These are phyloP conservation scores for Dryomyza anilis DNA, from an alignment of 2,888 invertebrate genomes.

Conservation along the genomic window DNA sequence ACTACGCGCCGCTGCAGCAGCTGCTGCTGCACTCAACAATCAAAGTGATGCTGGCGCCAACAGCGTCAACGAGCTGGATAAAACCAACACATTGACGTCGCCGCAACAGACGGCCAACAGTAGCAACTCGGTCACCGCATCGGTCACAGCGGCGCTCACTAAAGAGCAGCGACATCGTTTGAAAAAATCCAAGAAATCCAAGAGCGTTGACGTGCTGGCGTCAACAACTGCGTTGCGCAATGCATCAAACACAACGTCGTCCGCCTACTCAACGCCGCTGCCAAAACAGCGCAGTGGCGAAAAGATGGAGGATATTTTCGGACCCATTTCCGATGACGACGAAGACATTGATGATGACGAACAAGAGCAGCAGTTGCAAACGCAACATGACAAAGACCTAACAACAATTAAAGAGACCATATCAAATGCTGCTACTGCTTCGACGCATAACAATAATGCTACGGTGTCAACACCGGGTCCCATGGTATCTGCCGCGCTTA, in stretches of 20 bases:
- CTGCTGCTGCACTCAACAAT: too few species aligned
- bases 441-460: conserved; percentile 26
- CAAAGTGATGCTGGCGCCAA: conserved; percentile 43
- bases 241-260: not conserved
- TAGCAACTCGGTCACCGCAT: too few species aligned
- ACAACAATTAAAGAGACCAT: too few species aligned
- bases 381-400: too few species aligned
- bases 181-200: conserved; percentile 66
- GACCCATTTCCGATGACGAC: conserved; percentile 79
- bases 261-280: conserved; percentile 19
- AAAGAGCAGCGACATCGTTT: conserved; percentile 61
- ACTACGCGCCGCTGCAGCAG: too few species aligned
- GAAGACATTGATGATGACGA: conserved; percentile 51
- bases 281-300: conserved; percentile 68
- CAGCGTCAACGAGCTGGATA: conserved; percentile 45
- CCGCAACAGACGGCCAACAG: too few species aligned
- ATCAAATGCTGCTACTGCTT: too few species aligned
- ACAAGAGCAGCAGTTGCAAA: conserved; percentile 37
- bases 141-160: conserved; percentile 41
- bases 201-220: conserved; percentile 54
- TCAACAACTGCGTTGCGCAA: conserved; percentile 41
- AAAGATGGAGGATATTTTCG: conserved; percentile 88
- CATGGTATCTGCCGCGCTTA: conserved; percentile 57
- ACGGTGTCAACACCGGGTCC: conserved; percentile 46
- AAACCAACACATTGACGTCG: not conserved